These are phyloP conservation scores for Zygogramma bicolorata DNA, from an alignment of 2,888 invertebrate genomes.

Conservation along the genomic window DNA sequence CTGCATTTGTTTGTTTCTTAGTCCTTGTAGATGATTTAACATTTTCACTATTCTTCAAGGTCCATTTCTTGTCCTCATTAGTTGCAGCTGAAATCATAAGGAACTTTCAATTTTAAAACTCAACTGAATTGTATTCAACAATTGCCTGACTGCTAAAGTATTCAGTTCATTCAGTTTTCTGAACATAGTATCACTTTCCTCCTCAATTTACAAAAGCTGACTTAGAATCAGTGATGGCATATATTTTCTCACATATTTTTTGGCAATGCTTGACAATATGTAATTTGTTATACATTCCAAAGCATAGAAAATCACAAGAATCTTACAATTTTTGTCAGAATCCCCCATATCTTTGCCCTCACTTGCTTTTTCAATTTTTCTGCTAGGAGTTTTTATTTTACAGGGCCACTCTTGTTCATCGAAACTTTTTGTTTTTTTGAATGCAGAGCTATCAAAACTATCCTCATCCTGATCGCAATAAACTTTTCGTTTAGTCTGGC, in stretches of 20 bases:
- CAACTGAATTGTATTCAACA: too few relatives aligned
- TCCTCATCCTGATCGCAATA: slow-evolving; percentile 39
- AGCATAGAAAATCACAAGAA: background rate
- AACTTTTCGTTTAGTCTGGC: slow-evolving; percentile 35
- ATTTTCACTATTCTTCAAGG: background rate
- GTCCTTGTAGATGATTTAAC: slow-evolving; percentile 4
- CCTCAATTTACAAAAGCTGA: background rate
- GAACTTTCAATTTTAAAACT: background rate
- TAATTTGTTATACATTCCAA: too few relatives aligned
- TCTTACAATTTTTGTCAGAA: background rate
- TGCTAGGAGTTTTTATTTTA: slow-evolving; percentile 25
- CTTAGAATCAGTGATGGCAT: too few relatives aligned
- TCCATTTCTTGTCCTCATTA: background rate
- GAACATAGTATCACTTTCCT: too few relatives aligned
- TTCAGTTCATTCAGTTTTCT: too few relatives aligned
- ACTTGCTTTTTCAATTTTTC: background rate
- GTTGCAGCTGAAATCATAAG: background rate
- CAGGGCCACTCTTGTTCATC: slow-evolving; percentile 32
- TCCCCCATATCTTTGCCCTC: background rate
- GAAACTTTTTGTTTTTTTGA: slow-evolving; percentile 29
- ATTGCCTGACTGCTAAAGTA: too few relatives aligned
- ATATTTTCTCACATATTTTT: too few relatives aligned
- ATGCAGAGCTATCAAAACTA: slow-evolving; percentile 12
- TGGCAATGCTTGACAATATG: too few relatives aligned
- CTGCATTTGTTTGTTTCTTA: slow-evolving; percentile 28